phyloP scores from a whole-genome alignment of 2,888 invertebrate species.

The Standfussiana lucernea region DNA sequence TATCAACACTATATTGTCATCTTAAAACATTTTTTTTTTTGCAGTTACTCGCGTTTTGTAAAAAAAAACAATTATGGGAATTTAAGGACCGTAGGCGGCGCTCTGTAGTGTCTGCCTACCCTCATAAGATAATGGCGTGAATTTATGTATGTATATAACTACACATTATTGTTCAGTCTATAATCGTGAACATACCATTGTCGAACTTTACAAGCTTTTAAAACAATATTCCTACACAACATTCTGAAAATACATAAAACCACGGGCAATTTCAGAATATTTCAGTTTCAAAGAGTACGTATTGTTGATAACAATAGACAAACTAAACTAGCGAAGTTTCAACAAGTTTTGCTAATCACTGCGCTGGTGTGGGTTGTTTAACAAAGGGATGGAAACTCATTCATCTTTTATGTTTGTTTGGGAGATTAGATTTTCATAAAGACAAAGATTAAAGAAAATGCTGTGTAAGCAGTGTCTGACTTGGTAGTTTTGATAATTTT shows the following conservation, averaged over 20 bases:
- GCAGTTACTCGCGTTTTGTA: neutral
- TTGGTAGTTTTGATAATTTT: conserved; percentile 3
- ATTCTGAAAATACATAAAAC: conserved; percentile 11
- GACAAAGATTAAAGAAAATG: conserved; percentile 38
- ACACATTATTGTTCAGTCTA: neutral
- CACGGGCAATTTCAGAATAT: conserved; percentile 31
- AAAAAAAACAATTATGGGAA: neutral
- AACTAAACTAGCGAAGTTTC: conserved; percentile 45
- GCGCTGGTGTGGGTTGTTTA: conserved; percentile 20
- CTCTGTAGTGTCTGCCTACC: neutral
- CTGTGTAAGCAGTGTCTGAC: neutral
- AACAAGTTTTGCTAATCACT: conserved; percentile 60
- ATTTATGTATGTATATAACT: neutral
- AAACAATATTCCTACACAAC: conserved; percentile 27
- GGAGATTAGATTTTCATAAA: conserved; percentile 41
- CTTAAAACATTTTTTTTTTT: no score
- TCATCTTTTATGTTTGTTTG: conserved; percentile 49
- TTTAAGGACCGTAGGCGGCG: neutral
- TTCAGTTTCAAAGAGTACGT: conserved; percentile 32
- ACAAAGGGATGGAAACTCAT: conserved; percentile 56
- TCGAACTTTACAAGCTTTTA: neutral
- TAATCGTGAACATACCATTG: neutral
- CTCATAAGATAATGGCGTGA: no score
- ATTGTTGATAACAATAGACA: conserved; percentile 60
- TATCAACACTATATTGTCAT: no score